Conservation (phyloP, 2,888 invertebrate genomes). For the Schizaphis graminum region DNA sequence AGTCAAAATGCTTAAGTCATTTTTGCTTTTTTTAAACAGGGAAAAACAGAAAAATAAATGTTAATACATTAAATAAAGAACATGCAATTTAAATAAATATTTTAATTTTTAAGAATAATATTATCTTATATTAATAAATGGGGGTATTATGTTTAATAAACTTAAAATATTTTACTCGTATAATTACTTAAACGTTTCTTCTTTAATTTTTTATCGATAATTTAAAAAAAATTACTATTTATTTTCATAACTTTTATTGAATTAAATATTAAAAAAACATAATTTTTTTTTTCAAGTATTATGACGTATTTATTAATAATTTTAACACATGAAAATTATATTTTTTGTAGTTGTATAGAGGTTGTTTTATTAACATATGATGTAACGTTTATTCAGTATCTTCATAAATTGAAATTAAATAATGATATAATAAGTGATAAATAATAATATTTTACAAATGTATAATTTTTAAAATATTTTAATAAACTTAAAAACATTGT, state of each 20-base stretch:
- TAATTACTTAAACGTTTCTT: background rate
- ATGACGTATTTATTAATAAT: background rate
- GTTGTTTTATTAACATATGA: background rate
- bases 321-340: background rate
- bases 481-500: background rate
- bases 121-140: background rate
- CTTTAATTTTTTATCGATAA: background rate
- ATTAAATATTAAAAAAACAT: background rate
- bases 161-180: background rate
- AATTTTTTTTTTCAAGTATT: background rate
- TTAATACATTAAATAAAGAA: background rate
- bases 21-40: background rate
- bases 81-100: background rate
- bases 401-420: background rate
- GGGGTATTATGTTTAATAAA: background rate
- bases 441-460: background rate
- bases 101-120: background rate
- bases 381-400: background rate
- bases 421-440: background rate
- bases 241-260: background rate
- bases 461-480: too few species aligned
- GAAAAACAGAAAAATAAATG: background rate
- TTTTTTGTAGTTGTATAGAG: background rate
- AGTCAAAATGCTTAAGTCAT: background rate
- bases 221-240: background rate